Conservation (phyloP, 2,888 invertebrate species). For the Aplocera efformata region DNA sequence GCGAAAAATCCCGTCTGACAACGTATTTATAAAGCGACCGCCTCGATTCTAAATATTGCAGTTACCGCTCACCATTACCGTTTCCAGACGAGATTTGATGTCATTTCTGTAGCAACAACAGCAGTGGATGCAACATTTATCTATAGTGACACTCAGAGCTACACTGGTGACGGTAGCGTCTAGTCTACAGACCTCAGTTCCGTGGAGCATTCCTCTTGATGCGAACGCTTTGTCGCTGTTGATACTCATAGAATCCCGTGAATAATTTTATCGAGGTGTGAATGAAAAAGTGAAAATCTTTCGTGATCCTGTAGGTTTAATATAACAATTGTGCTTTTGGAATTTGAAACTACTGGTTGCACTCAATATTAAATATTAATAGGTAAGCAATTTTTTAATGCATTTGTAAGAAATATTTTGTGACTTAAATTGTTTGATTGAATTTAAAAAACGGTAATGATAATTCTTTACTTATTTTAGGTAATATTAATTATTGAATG, state of each 20-base stretch:
- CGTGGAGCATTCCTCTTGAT: slow-evolving; percentile 51
- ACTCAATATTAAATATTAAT: too few relatives aligned
- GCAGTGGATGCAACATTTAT: slow-evolving; percentile 45
- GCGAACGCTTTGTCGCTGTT: slow-evolving; percentile 46
- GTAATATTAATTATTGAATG: too few relatives aligned
- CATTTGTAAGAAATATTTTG: too few relatives aligned
- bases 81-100: not conserved
- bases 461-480: too few relatives aligned
- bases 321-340: slow-evolving; percentile 7
- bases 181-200: slow-evolving; percentile 69
- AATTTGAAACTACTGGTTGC: too few relatives aligned
- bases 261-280: slow-evolving; percentile 18
- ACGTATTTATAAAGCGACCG: slow-evolving; percentile 46
- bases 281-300: slow-evolving; percentile 18
- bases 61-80: slow-evolving; percentile 31
- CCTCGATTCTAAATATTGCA: slow-evolving; percentile 16
- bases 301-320: slow-evolving; percentile 10
- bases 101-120: slow-evolving; percentile 16
- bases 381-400: not conserved
- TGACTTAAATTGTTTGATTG: too few relatives aligned
- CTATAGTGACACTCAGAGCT: slow-evolving; percentile 33
- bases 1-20: slow-evolving; percentile 61
- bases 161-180: slow-evolving; percentile 41
- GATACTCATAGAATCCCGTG: slow-evolving; percentile 9
- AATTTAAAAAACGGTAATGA: too few relatives aligned